A percentile compares a stretch with the other conserved stretches of the same genome.
Conservation (phyloP, 2,113 vertebrate species). For the Rhinopomastus cyanomelas region DNA sequence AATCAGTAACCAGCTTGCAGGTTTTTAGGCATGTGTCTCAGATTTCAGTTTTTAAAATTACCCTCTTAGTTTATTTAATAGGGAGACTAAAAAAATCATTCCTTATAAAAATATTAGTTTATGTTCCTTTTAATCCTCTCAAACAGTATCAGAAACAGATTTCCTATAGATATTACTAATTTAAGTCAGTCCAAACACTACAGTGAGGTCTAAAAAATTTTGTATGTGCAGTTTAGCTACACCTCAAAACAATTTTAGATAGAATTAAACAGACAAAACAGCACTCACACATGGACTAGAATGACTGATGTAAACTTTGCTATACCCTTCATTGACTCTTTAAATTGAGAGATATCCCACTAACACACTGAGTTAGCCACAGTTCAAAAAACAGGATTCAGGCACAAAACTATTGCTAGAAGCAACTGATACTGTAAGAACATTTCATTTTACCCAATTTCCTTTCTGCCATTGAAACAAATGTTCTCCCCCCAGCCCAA, state of each 20-base stretch:
- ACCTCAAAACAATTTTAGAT: neutral
- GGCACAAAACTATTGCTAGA: neutral
- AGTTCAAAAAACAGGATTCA: conserved; percentile 1
- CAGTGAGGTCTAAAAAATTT: neutral
- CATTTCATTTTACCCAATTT: neutral
- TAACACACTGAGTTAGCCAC: neutral
- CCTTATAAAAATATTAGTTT: neutral
- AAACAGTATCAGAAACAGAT: neutral
- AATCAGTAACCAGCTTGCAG: neutral
- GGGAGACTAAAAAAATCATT: neutral
- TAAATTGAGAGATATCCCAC: neutral
- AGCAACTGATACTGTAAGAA: neutral
- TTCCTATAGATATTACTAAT: neutral
- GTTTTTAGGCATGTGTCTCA: neutral
- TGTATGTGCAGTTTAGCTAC: neutral
- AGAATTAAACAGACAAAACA: neutral
- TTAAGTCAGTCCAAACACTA: neutral
- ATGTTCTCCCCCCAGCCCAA: neutral
- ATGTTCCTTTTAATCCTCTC: neutral
- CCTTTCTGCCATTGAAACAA: neutral
- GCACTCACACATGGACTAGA: neutral
- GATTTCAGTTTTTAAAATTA: neutral
- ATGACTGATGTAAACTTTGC: neutral
- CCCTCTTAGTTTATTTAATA: neutral
- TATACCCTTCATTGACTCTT: neutral